Conservation (phyloP, 2,888 invertebrate species). For the Anodontia alba region DNA sequence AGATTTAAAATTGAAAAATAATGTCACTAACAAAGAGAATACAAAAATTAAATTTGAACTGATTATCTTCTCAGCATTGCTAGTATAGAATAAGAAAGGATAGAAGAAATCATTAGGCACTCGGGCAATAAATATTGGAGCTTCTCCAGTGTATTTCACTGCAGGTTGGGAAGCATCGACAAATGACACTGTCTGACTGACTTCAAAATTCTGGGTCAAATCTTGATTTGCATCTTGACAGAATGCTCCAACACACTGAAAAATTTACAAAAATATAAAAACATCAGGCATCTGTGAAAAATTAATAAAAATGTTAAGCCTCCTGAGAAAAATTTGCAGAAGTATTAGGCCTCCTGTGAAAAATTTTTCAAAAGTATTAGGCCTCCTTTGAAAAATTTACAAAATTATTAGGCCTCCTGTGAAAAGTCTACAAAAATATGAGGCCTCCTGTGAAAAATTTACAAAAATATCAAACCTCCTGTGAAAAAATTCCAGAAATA, state of each 20-base stretch:
- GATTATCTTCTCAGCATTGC: neutral
- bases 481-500: too few species aligned
- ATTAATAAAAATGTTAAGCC: too few species aligned
- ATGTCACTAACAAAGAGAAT: constrained; percentile 30
- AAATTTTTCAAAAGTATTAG: too few species aligned
- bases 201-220: constrained; percentile 75
- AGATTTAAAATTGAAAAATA: constrained; percentile 35
- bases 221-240: constrained; percentile 72
- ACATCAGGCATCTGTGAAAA: too few species aligned
- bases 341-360: too few species aligned
- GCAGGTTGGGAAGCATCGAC: constrained; percentile 86
- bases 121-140: constrained; percentile 89
- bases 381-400: too few species aligned
- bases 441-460: too few species aligned
- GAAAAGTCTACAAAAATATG: too few species aligned
- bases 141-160: constrained; percentile 86
- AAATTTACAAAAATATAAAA: constrained; percentile 34
- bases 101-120: constrained; percentile 91
- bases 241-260: constrained; percentile 80
- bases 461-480: too few species aligned
- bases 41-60: neutral
- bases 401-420: too few species aligned
- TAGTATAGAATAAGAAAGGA: constrained; percentile 85
- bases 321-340: too few species aligned
- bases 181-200: constrained; percentile 85